These are phyloP conservation scores for Crocallis elinguaria DNA, from an alignment of 2,888 invertebrate species.

Conservation along the genomic window DNA sequence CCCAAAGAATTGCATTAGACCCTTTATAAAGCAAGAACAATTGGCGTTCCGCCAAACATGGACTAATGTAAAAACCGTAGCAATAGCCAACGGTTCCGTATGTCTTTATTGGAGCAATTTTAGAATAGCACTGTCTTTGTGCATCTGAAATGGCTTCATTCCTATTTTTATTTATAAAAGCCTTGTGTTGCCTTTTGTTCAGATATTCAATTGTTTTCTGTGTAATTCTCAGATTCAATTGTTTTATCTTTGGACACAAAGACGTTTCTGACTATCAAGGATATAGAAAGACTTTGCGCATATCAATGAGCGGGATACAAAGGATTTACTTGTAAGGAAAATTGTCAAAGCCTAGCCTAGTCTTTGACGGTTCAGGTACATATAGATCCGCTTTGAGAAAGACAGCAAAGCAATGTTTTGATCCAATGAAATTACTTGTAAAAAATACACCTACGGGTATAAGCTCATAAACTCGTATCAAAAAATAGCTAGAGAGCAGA, in stretches of 20 bases:
- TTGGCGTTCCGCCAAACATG: slow-evolving; percentile 37
- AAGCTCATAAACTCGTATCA: too few relatives aligned
- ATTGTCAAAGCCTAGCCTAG: neutral
- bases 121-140: slow-evolving; percentile 33
- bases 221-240: neutral
- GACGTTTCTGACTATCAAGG: neutral
- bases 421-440: too few relatives aligned
- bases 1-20: slow-evolving; percentile 14
- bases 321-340: neutral
- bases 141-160: slow-evolving; percentile 28
- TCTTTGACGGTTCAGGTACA: neutral
- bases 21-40: slow-evolving; percentile 18
- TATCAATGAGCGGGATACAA: neutral
- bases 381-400: too few relatives aligned
- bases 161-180: slow-evolving; percentile 8
- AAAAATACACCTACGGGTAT: too few relatives aligned
- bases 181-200: slow-evolving; percentile 1
- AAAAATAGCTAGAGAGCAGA: too few relatives aligned
- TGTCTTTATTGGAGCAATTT: slow-evolving; percentile 40
- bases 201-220: neutral
- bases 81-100: slow-evolving; percentile 34
- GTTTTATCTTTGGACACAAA: neutral
- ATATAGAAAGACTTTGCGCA: neutral
- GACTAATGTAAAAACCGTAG: slow-evolving; percentile 39
- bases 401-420: too few relatives aligned